Evolutionary conservation across 2,113 vertebrate genomes (phyloP).

Genomic region (Diadophis punctatus): DNA sequence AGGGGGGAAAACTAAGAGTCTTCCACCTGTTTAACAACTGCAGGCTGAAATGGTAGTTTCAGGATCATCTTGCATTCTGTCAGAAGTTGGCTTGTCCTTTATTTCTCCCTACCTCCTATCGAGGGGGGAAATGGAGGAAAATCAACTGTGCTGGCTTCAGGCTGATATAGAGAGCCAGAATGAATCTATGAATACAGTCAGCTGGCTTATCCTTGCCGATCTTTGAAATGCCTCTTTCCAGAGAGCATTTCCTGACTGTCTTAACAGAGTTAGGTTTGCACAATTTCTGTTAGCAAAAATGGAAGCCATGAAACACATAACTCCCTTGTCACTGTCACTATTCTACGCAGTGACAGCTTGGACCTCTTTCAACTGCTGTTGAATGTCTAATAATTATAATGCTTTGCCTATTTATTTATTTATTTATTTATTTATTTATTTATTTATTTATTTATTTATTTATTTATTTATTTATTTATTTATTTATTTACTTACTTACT

Average conservation of each 20-base stretch:
- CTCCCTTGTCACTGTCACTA: not conserved
- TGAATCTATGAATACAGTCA: not conserved
- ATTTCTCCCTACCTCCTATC: not conserved
- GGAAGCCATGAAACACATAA: not conserved
- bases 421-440: not conserved
- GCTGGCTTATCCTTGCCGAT: not conserved
- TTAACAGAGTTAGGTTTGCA: not conserved
- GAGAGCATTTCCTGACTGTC: not conserved
- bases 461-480: too few relatives aligned
- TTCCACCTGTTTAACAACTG: not conserved
- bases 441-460: too few relatives aligned
- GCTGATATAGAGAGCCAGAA: not conserved
- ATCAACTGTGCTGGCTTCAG: not conserved
- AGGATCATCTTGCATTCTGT: not conserved
- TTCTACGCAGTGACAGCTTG: not conserved
- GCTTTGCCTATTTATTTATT: not conserved
- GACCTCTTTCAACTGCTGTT: not conserved
- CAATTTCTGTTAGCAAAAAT: not conserved
- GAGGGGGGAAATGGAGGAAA: not conserved
- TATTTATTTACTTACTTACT: too few relatives aligned
- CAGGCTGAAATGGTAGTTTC: not conserved
- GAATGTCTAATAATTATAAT: not conserved
- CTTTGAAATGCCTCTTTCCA: not conserved
- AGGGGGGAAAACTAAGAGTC: conserved; percentile 1
- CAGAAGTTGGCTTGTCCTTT: not conserved